These are phyloP conservation scores for Tichodroma muraria DNA, from an alignment of 2,113 vertebrate species.

Conservation along the genomic window DNA sequence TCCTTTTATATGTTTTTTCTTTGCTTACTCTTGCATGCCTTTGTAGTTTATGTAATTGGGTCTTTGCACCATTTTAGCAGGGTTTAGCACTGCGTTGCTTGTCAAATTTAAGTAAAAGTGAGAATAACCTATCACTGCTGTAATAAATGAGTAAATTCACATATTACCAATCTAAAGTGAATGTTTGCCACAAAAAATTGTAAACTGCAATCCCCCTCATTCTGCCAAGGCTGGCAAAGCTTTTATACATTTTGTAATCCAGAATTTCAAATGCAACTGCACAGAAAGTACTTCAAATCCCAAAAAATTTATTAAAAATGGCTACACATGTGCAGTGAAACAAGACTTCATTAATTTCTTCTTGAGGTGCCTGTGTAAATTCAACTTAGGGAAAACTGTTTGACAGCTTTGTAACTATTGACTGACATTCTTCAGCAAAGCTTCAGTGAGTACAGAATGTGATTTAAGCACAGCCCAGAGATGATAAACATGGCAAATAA, in stretches of 20 bases:
- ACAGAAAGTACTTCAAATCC: not conserved
- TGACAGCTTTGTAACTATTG: constrained; percentile 59
- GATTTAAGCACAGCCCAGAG: constrained; percentile 7
- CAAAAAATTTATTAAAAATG: constrained; percentile 20
- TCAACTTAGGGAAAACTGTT: constrained; percentile 9
- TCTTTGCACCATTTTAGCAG: constrained; percentile 73
- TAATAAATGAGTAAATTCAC: constrained; percentile 38
- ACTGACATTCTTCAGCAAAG: constrained; percentile 44
- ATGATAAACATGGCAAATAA: not conserved
- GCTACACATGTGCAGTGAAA: constrained; percentile 22
- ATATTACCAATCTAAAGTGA: not conserved
- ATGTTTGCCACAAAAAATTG: not conserved
- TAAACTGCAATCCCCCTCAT: not conserved
- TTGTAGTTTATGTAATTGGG: constrained; percentile 74
- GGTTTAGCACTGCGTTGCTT: constrained; percentile 60
- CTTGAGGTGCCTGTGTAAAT: constrained; percentile 25
- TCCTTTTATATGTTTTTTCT: constrained; percentile 71
- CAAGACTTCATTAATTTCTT: constrained; percentile 39
- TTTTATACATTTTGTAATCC: not conserved
- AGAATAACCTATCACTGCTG: constrained; percentile 29
- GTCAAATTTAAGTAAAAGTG: constrained; percentile 62
- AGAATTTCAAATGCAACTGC: not conserved
- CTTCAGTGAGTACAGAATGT: not conserved
- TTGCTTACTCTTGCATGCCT: constrained; percentile 69
- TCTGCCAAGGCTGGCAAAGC: not conserved